These are phyloP conservation scores for Ophiothrix spiculata DNA, from an alignment of 35 echinoderm and acorn worm genomes.

Conservation along the genomic window DNA sequence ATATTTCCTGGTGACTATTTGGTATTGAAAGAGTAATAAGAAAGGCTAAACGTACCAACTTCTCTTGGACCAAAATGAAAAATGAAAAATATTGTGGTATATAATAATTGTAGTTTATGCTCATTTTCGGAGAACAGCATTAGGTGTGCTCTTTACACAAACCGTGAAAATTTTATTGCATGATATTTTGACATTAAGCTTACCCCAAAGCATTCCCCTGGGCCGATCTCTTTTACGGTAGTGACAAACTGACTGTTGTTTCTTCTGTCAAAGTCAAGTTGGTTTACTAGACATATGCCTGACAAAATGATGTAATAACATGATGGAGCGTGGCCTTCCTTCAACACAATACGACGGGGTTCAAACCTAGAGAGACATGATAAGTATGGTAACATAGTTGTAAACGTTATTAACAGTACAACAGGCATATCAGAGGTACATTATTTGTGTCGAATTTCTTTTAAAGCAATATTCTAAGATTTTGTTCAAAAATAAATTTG, in stretches of 20 bases:
- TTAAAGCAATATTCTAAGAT: no score
- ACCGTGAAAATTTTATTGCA: background rate
- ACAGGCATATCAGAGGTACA: no score
- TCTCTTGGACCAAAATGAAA: background rate
- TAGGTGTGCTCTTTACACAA: no score
- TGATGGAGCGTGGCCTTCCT: conserved; percentile 81
- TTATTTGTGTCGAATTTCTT: no score
- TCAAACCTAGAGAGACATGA: conserved; percentile 61
- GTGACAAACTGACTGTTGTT: conserved; percentile 63
- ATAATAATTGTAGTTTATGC: background rate
- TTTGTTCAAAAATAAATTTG: no score
- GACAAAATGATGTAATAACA: conserved; percentile 89
- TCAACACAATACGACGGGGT: conserved; percentile 72
- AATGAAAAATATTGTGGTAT: background rate
- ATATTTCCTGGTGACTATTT: background rate
- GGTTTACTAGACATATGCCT: conserved; percentile 78
- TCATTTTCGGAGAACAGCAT: background rate
- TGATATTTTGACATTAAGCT: no score
- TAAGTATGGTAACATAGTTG: no score
- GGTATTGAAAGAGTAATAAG: background rate
- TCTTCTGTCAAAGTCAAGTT: conserved; percentile 60
- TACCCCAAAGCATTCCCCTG: conserved; percentile 79
- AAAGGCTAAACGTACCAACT: no score
- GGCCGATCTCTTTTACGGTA: conserved; percentile 58
- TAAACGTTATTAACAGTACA: no score